These are phyloP conservation scores for Oncorhynchus clarkii DNA, from an alignment of 2,113 vertebrate genomes.

Conservation along the genomic window DNA sequence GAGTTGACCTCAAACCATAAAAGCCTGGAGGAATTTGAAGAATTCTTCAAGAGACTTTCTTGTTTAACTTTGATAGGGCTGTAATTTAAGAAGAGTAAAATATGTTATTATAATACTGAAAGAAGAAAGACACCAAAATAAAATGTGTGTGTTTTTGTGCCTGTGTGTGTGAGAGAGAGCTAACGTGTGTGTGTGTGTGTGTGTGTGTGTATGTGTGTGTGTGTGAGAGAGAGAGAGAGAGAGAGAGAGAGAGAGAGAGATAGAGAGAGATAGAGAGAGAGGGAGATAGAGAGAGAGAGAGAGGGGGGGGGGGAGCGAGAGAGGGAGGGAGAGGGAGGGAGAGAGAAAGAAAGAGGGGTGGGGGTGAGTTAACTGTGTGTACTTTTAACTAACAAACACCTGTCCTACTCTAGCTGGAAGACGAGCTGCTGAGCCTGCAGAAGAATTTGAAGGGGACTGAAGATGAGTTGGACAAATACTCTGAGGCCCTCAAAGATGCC, in stretches of 20 bases:
- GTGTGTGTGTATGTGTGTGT: not conserved
- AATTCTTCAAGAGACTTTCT: not conserved
- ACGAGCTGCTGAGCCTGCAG: constrained; percentile 87
- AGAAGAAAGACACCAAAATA: no score
- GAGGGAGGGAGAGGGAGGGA: not conserved
- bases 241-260: no score
- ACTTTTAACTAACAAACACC: constrained; percentile 5
- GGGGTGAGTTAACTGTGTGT: not conserved
- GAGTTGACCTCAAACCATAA: no score
- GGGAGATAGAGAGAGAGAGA: rapidly evolving
- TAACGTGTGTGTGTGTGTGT: not conserved
- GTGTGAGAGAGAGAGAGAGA: not conserved
- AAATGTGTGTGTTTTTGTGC: not conserved
- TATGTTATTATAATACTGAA: no score
- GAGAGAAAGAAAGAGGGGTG: not conserved
- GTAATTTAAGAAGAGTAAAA: no score
- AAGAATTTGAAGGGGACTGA: constrained; percentile 87
- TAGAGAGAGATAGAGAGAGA: no score
- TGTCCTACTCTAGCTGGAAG: constrained; percentile 77
- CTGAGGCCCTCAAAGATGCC: constrained; percentile 85
- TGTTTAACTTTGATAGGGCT: not conserved
- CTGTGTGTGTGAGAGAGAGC: not conserved
- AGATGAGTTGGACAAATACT: constrained; percentile 83
- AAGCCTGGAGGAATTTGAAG: not conserved
- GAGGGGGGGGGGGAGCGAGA: not conserved